phyloP scores from a whole-genome alignment of 1,140 invertebrate species.

The Bombus superbus region DNA sequence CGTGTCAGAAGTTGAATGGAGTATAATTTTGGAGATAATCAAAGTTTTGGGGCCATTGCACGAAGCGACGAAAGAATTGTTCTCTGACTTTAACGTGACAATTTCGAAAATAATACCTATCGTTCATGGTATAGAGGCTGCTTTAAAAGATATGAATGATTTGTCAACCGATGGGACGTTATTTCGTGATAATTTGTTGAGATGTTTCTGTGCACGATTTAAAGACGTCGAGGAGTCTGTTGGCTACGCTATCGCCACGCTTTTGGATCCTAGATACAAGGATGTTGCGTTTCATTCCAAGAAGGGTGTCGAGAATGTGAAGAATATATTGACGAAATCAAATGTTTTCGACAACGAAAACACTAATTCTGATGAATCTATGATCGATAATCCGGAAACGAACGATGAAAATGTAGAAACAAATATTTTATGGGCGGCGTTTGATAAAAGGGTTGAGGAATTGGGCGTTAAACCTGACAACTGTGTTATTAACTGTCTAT shows the following conservation, averaged over 20 bases:
- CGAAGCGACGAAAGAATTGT: background rate
- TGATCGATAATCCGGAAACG: background rate
- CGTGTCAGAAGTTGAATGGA: background rate
- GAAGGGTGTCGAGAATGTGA: background rate
- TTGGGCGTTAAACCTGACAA: background rate
- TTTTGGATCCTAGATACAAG: conserved; percentile 6
- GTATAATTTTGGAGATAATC: background rate
- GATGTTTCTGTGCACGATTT: background rate
- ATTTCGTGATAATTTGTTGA: background rate
- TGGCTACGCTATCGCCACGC: background rate
- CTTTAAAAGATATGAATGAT: background rate
- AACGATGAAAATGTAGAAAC: background rate
- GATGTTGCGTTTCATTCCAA: background rate
- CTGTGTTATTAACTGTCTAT: background rate
- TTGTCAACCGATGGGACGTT: background rate
- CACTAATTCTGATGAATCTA: too few species aligned
- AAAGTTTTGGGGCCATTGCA: background rate
- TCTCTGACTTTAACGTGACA: background rate
- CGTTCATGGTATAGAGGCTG: background rate
- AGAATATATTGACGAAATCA: background rate
- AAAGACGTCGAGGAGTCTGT: background rate
- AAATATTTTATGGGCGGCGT: background rate
- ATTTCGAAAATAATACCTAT: background rate
- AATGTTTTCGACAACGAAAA: background rate
- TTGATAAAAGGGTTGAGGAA: background rate